Base-by-base conservation (phyloP, 2,113 vertebrate species). In the Tiliqua scincoides region DNA sequence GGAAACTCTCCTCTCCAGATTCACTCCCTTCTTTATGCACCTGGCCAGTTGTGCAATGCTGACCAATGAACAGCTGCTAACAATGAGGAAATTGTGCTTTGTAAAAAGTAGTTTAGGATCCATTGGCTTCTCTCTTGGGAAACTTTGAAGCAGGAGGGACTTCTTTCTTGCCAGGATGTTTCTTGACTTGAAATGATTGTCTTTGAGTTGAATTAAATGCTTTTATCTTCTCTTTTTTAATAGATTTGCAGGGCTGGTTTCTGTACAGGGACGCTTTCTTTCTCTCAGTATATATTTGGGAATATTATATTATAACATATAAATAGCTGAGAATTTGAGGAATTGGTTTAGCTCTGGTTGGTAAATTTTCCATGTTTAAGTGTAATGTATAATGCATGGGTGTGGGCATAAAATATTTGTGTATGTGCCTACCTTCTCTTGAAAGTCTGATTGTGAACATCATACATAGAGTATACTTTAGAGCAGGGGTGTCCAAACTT, bases 41-140 rank as follows among this genome's bases (percentile, higher is more conserved):
- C 96, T 97, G 96, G 95, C 79, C 91, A 85, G 92, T 96, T 97
- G 94, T 95, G 95, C 95, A 96, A 96, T 87, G 86, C 74, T 93
- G 75, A 91, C 94, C 95, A 95, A 92, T 92, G 88, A 93, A 91
- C 96, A 96, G 95, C 95, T 97, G 96, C 93, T 95, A 96, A 95
- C 95, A 97, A 96, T 96, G 94, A 96, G 94, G 89, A 94, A 94
- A 96, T 95, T 96, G 93, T 96, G 89, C 30, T 88, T 96, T 93
- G 6, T 93, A 93, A 94, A 96, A 94, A 93, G 91, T 88, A 94
- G 93, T 90, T 84, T 92, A 92, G 92, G 91, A 95, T 96, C 95
- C 92, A 86, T 93, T 92, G 90, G 90, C 89, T 92, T 93, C 90
- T 95, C 88, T 93, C 95, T 91, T 40, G 92, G 91, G 95, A 87